These are phyloP conservation scores for Zaprionus kolodkinae DNA, from an alignment of 1,140 invertebrate genomes.

Conservation along the genomic window DNA sequence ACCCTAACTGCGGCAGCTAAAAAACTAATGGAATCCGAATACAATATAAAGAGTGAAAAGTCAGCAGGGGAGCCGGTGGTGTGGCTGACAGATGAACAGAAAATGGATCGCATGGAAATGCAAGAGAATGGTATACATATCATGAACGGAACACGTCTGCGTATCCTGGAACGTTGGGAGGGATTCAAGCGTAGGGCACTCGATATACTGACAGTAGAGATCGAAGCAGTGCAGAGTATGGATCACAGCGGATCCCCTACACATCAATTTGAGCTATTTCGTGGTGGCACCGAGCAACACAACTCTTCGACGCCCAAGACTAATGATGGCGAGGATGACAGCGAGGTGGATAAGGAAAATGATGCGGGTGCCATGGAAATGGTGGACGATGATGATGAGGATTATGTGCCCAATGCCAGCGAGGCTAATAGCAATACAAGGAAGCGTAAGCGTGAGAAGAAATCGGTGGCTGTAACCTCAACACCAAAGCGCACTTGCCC, in stretches of 20 bases:
- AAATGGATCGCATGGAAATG: conserved; percentile 28
- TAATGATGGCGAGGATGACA: neutral
- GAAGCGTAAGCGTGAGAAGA: conserved; percentile 50
- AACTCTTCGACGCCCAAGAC: conserved; percentile 59
- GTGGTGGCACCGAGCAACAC: too few relatives aligned
- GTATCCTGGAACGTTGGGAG: conserved; percentile 61
- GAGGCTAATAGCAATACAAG: neutral
- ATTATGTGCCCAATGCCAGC: conserved; percentile 48
- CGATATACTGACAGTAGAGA: conserved; percentile 58
- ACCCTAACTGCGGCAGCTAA: conserved; percentile 56
- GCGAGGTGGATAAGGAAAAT: neutral
- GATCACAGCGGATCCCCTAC: conserved; percentile 22
- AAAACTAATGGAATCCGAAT: conserved; percentile 22
- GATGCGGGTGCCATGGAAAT: neutral
- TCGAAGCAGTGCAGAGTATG: conserved; percentile 62
- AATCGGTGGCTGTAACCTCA: conserved; percentile 36
- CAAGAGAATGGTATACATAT: conserved; percentile 38
- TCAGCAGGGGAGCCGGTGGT: neutral
- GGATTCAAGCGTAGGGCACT: conserved; percentile 59
- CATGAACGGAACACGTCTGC: conserved; percentile 51
- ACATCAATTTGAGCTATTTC: too few relatives aligned
- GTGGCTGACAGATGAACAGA: conserved; percentile 27
- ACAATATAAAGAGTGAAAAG: neutral
- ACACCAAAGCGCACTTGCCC: conserved; percentile 46
- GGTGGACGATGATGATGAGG: conserved; percentile 56